These are phyloP conservation scores for Labia minor DNA, from an alignment of 2,888 invertebrate species.

Conservation along the genomic window DNA sequence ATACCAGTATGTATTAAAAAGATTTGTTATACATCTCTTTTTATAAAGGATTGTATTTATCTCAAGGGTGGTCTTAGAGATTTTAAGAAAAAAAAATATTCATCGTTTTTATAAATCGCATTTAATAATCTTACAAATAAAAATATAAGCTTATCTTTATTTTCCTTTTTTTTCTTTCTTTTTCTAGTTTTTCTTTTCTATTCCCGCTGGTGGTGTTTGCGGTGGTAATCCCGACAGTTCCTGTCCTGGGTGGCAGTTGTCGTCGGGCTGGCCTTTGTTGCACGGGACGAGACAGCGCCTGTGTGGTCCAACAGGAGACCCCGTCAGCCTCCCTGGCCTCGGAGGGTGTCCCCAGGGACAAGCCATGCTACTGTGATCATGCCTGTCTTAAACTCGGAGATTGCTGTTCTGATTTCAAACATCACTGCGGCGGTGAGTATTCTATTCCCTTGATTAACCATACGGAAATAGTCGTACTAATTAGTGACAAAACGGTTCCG, in stretches of 20 bases:
- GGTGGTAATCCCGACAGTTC: background rate
- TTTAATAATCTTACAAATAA: no score
- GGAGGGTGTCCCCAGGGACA: constrained; percentile 48
- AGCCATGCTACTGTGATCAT: constrained; percentile 87
- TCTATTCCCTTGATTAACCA: background rate
- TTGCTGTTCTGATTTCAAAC: constrained; percentile 79
- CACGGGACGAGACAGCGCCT: constrained; percentile 76
- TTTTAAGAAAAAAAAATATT: no score
- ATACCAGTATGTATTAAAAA: no score
- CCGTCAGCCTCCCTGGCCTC: constrained; percentile 53
- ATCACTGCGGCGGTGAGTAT: constrained; percentile 78
- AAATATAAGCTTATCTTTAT: no score
- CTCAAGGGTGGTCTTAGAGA: no score
- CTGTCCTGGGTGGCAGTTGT: constrained; percentile 51
- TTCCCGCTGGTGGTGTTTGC: background rate
- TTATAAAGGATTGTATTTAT: no score
- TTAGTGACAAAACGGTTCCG: no score
- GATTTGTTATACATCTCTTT: no score
- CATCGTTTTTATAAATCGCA: no score
- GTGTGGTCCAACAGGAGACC: constrained; percentile 81
- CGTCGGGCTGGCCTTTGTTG: constrained; percentile 74
- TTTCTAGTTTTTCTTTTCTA: no score
- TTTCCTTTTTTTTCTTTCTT: no score
- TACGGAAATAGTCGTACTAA: no score
- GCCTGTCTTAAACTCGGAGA: constrained; percentile 80